Evolutionary conservation across 2,113 vertebrate species (phyloP), one percentile per base, ranked within the genome.

Genomic region (Salvator merianae): DNA sequence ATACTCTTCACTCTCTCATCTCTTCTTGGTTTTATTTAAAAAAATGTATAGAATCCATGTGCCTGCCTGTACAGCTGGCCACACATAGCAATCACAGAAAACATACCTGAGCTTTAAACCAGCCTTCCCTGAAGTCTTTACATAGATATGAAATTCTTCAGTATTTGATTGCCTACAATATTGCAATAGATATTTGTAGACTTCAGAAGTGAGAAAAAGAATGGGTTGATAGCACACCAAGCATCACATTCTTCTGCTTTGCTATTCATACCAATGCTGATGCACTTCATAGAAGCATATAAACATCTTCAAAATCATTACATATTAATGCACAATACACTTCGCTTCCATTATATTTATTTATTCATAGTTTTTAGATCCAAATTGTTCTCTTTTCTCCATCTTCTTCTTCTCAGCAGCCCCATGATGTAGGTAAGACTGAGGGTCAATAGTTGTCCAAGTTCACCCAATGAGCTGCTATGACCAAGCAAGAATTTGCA

Each of bases 11-110:
- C 34, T 74, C 28, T 73, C 7, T 32, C 8, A 12, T 30, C 22
- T 68, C n/a, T 28, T 20, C 9, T 66, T 55, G 84, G 7, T 47
- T 32, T 73, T 74, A 26, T 63, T 43, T 79, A 63, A 20, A 22
- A 9, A 85, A 65, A 43, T 62, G 90, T 50, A 90, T 73, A n/a
- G 13, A 30, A 76, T 1, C 70, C 79, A 36, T 66, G 84, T 63
- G 74, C 34, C 1, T 1, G 12, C 12, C 40, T 76, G 12, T 36
- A 26, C 43, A 74, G 6, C 24, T 68, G 7, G 38, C 24, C 40
- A 50, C 10, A 53, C 43, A 20, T 76, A 20, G 14, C 32, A 76
- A 30, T 10, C 7, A 50, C 0, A 34, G 40, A 66, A 63, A 76
- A 76, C 28, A 63, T 26, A 72, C 40, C 36, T 28, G 53, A 43